Base-by-base conservation (phyloP, 2,113 vertebrate species). In the rat (Rattus norvegicus) region DNA sequence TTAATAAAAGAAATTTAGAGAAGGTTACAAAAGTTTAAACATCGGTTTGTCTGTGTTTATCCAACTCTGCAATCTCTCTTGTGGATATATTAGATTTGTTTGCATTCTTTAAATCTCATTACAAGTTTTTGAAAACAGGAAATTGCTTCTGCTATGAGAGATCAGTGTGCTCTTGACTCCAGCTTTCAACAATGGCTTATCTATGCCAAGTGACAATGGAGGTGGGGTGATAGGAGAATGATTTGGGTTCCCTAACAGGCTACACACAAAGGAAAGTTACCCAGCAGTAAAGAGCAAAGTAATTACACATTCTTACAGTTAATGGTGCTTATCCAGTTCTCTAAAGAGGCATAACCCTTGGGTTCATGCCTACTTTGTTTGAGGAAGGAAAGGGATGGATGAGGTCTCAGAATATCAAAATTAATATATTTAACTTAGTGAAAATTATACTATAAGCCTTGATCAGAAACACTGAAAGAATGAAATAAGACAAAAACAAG, bases 71-170 rank as follows among this genome's bases (percentile, higher is more conserved):
- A 97, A 98, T 93, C 84, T 98, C 88, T 86, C 90, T 76, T 88
- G 80, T 28, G 69, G 94, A 96, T 98, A 91, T 96, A 97, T 96
- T 97, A 97, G 84, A 95, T 97, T 98, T 95, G 81, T 97, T 95
- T 97, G 97, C 95, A 97, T 92, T 54, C 22, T 67, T 84, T 16
- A 93, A 95, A 98, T 96, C 96, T 98, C 96, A 97, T 98, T 97
- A 97, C 7, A 97, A 73, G 28, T 95, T 98, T 95, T 91, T 96
- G 83, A 98, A 98, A 97, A 97, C 73, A 98, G 97, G 97, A 98
- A 98, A 98, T 97, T 97, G 89, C 92, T 94, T 98, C 93, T 72
- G 86, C 91, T 97, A 73, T 87, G 72, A 87, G 80, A 97, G 91
- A 98, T 96, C 17, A 5, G 95, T 96, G 75, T 95, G 92, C 93